A percentile compares a stretch with the other conserved stretches of the same genome.
phyloP scores from a whole-genome alignment of 2,797 vertebrate genomes.

The Acrossocheilus fasciatus region DNA sequence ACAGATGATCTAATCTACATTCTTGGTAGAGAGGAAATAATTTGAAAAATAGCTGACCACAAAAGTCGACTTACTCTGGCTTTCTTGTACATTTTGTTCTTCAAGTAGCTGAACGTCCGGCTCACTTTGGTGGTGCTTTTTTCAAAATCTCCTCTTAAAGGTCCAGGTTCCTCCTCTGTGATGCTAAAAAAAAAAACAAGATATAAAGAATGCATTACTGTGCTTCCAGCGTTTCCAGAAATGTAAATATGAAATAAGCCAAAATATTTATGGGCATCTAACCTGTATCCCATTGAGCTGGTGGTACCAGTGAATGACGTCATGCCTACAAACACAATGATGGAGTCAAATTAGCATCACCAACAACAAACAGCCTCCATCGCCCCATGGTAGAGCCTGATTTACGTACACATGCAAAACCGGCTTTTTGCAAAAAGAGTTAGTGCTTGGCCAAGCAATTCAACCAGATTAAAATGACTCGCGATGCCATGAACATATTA shows the following conservation, averaged over 20 bases:
- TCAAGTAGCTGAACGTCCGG: constrained; percentile 99
- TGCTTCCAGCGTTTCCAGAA: neutral
- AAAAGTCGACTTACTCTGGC: constrained; percentile 83
- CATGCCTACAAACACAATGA: constrained; percentile 76
- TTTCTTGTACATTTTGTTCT: constrained; percentile 98
- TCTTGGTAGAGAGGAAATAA: neutral
- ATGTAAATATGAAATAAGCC: neutral
- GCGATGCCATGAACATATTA: neutral
- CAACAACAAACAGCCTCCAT: constrained; percentile 16
- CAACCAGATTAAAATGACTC: neutral
- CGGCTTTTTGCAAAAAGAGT: neutral
- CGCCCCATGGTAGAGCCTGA: neutral
- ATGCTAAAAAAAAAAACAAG: constrained; percentile 75
- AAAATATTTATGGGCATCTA: constrained; percentile 53
- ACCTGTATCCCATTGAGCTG: constrained; percentile 89
- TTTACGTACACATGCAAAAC: constrained; percentile 30
- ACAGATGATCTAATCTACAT: neutral
- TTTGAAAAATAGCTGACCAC: neutral
- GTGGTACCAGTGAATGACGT: constrained; percentile 76
- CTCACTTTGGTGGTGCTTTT: constrained; percentile 93
- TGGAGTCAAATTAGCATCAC: neutral
- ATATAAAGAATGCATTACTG: neutral
- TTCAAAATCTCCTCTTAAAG: constrained; percentile 83
- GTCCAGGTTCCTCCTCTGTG: constrained; percentile 89
- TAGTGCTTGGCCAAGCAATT: neutral